These are phyloP conservation scores for Latheticus oryzae DNA, from an alignment of 2,888 invertebrate species.

Conservation along the genomic window DNA sequence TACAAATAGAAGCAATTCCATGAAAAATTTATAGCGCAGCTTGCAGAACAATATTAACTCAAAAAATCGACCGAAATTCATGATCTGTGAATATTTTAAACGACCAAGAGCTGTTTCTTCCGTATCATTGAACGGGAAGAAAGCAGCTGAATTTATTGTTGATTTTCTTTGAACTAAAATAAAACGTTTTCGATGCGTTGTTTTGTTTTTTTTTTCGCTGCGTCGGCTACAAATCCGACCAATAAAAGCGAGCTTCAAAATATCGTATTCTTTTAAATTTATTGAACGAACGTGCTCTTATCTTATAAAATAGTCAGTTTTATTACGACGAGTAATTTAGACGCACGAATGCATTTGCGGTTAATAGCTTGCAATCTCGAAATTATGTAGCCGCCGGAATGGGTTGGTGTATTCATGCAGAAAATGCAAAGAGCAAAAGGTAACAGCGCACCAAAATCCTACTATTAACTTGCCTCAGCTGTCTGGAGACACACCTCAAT, in stretches of 20 bases:
- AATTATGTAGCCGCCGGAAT: constrained; percentile 19
- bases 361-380: constrained; percentile 28
- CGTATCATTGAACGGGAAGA: constrained; percentile 49
- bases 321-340: constrained; percentile 24
- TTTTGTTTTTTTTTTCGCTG: constrained; percentile 16
- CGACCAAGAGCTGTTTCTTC: constrained; percentile 48
- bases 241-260: constrained; percentile 14
- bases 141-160: constrained; percentile 53
- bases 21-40: constrained; percentile 4
- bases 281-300: constrained; percentile 26
- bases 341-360: constrained; percentile 30
- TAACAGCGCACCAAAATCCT: background rate
- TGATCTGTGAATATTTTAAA: constrained; percentile 51
- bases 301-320: constrained; percentile 22
- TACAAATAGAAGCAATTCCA: constrained; percentile 11
- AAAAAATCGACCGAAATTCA: constrained; percentile 45
- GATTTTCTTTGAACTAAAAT: constrained; percentile 33
- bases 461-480: too few relatives aligned
- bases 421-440: constrained; percentile 16
- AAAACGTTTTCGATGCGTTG: too few relatives aligned
- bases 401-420: constrained; percentile 19
- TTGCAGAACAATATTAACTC: constrained; percentile 6
- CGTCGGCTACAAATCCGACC: constrained; percentile 8
- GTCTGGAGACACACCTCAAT: too few relatives aligned
- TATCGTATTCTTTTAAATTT: constrained; percentile 12